Evolutionary conservation across 1,140 invertebrate species (phyloP), one percentile per base, ranked within the genome.

Genomic region (Pemphigus obesinymphae): DNA sequence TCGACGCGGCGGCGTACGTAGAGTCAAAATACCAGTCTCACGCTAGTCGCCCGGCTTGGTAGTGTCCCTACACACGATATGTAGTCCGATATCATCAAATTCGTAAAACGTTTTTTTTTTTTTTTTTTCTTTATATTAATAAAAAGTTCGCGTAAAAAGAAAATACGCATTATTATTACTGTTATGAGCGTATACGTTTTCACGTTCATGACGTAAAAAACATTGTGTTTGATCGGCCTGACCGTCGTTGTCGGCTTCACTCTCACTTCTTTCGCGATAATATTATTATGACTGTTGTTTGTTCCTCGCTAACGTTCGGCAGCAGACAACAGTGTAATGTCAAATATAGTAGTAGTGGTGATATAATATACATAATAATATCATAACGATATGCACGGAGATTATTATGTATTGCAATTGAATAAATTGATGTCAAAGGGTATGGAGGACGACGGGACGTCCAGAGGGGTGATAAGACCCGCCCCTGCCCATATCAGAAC

Each of bases 391-490:
- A 29, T 20, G 15, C 2, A 17, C 29, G 15, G 58, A 0, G 26
- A 20, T 31, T 11, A 63, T 34, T 17, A 63, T 63, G 61, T 63
- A 63, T 31, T 29, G 31, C 15, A 34, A 31, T 34, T 63, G 8
- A 4, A 34, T 63, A 63, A 63, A 63, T 63, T 63, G 17, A 20
- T 68, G 66, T 37, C 66, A 20, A 50, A 80, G 53, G 82, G 61
- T 11, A 50, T 72, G 78, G 78, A 82, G 34, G 61, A 31, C 45
- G 53, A 55, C 82, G 78, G 76, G 45, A 53, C 66, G 70, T n/a
- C 63, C 45, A 80, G 48, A 23, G 83, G 83, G 55, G 84, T 84
- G 29, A 85, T 84, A 55, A 82, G 83, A 53, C 82, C 82, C 34
- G 82, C 83, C 45, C 83, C 82, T 20, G 81, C 53, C 10, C 83